phyloP scores from a whole-genome alignment of 2,888 invertebrate genomes.

The Trimorus sp. region DNA sequence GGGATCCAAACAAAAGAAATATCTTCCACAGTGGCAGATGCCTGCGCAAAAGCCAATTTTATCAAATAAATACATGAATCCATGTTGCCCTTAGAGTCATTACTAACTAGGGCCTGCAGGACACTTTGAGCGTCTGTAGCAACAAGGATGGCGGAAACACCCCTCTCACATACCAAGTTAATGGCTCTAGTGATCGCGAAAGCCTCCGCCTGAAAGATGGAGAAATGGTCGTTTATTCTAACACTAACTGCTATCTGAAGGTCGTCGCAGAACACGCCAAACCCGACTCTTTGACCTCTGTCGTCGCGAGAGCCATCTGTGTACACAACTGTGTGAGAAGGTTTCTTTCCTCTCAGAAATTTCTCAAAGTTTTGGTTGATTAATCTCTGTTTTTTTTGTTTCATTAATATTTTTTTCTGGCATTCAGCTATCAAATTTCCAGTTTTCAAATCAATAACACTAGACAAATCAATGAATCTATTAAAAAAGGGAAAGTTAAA shows the following conservation, averaged over 20 bases:
- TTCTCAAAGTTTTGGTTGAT: too few relatives aligned
- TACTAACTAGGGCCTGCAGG: neutral
- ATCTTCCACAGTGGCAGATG: neutral
- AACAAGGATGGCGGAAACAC: neutral
- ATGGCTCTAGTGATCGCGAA: neutral
- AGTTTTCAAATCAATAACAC: too few relatives aligned
- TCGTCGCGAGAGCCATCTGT: too few relatives aligned
- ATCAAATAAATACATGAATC: neutral
- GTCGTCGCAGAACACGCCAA: too few relatives aligned
- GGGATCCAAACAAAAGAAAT: slow-evolving; percentile 19
- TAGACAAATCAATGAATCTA: neutral
- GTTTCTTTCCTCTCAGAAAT: too few relatives aligned
- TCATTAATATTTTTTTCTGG: too few relatives aligned
- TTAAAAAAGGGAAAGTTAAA: neutral
- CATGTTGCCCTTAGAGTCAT: neutral
- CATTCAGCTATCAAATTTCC: too few relatives aligned
- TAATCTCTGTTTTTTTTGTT: too few relatives aligned
- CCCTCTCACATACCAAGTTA: neutral
- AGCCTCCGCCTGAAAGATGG: neutral
- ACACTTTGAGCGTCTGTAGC: neutral
- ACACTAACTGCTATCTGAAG: neutral
- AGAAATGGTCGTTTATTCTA: slow-evolving; percentile 5
- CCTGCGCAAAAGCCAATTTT: neutral
- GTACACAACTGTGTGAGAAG: too few relatives aligned
- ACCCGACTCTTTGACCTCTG: too few relatives aligned